Percentiles rank a stretch among this genome's conserved stretches.
Evolutionary conservation across 1,140 invertebrate genomes (phyloP).

Genomic region (Bombus pascuorum): DNA sequence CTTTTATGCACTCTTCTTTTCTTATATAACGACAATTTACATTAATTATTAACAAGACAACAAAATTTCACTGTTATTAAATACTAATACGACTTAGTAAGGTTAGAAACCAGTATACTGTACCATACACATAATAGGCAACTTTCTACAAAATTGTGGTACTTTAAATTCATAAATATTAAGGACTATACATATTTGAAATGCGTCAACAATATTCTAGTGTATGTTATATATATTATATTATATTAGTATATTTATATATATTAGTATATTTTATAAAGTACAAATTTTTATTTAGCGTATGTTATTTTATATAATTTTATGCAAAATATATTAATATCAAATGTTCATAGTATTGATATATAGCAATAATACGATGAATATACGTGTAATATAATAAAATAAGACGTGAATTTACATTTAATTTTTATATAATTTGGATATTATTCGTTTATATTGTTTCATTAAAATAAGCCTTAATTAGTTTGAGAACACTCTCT

Average conservation of each 20-base stretch:
- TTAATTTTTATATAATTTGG: background rate
- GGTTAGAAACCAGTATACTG: background rate
- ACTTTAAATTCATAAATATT: background rate
- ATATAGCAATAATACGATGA: background rate
- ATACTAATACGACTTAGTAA: background rate
- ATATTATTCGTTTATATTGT: background rate
- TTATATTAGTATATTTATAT: background rate
- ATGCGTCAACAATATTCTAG: background rate
- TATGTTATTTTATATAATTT: background rate
- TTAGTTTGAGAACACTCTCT: background rate
- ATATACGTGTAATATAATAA: background rate
- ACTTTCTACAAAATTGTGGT: background rate
- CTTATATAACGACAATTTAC: background rate
- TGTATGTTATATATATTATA: background rate
- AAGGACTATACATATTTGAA: background rate
- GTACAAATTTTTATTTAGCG: too few species aligned
- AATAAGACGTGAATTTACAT: background rate
- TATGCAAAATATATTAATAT: background rate
- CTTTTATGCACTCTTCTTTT: too few species aligned
- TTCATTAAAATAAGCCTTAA: background rate
- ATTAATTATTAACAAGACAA: background rate
- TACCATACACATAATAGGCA: background rate
- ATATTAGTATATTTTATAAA: background rate
- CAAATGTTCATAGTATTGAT: background rate
- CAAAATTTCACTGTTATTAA: background rate